Evolutionary conservation across 2,113 vertebrate species (phyloP).

Genomic region (Ammodytes dubius): DNA sequence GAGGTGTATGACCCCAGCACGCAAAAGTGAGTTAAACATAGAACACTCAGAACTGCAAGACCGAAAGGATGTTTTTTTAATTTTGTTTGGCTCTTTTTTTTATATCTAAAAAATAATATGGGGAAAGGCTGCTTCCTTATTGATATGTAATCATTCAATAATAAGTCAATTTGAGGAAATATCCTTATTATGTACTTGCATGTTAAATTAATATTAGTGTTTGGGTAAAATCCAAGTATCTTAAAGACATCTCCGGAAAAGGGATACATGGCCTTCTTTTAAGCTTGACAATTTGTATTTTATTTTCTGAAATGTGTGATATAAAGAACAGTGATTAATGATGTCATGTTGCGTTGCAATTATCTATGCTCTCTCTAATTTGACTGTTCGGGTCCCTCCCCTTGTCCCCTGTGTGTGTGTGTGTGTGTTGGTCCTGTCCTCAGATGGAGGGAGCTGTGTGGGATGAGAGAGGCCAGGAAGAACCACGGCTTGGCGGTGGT

Average conservation of each 20-base stretch:
- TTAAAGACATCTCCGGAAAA: background rate
- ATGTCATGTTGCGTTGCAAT: background rate
- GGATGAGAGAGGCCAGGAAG: constrained; percentile 96
- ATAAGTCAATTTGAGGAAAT: background rate
- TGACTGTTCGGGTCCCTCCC: background rate
- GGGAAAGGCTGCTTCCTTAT: background rate
- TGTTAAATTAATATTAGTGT: background rate
- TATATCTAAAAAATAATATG: background rate
- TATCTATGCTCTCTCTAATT: background rate
- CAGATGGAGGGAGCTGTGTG: constrained; percentile 96
- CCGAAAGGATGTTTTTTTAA: background rate
- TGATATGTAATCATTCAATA: background rate
- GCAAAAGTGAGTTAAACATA: constrained; percentile 87
- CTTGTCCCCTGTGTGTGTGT: background rate
- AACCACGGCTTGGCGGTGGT: constrained; percentile 96
- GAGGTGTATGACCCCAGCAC: constrained; percentile 96
- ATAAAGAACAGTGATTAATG: background rate
- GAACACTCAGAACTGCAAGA: background rate
- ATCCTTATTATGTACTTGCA: background rate
- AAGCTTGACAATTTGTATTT: background rate
- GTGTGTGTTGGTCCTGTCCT: constrained; percentile 11
- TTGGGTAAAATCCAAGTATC: background rate
- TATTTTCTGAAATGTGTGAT: background rate
- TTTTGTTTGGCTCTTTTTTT: background rate
- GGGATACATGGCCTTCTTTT: background rate